Base-by-base conservation (phyloP, 2,113 vertebrate genomes). In the Onychostruthus taczanowskii region DNA sequence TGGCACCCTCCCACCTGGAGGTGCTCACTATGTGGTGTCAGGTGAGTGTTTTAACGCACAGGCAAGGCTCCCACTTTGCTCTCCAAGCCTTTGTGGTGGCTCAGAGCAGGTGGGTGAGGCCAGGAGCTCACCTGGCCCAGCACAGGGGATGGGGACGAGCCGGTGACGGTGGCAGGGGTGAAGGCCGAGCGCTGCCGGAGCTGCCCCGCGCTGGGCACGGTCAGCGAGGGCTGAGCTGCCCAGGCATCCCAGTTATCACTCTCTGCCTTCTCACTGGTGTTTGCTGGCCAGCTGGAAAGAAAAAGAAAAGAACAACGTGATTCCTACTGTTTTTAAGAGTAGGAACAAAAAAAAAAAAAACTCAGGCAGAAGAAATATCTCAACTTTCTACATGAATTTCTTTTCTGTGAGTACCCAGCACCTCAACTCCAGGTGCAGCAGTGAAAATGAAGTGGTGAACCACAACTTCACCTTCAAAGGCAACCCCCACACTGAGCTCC, bases 71-170 rank as follows among this genome's bases (percentile, higher is more conserved):
- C 5, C 37, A 18, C 37, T 64, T 37, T 2, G 14, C 49, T 61
- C 78, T 52, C 8, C 41, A 35, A 55, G 82, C 2, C 3, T 20
- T 26, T 49, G 46, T 49, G n/a, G 9, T 50, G 44, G 17, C 61
- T 77, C 24, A 33, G n/a, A 49, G 2, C 30, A 3, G 12, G 18
- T 47, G 55, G 63, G 46, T 18, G 27, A 47, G 58, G 5, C 10
- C 11, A 59, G 15, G 21, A 55, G 79, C 95, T 97, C 97, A 99
- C 99, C 99, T 99, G 99, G 95, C 99, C 99, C 43, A 99, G 97
- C 11, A 99, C 99, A 22, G 99, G 99, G 56, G 99, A 99, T 0
- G 99, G 99, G 16, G 99, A 99, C 33, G 99, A 99, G 55, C 99
- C 99, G 0, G 99, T 99, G 93, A 98, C 98, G 1, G 99, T 98